These are phyloP conservation scores for Caenorhabditis angaria DNA, from an alignment of 2,888 invertebrate species.

Conservation along the genomic window DNA sequence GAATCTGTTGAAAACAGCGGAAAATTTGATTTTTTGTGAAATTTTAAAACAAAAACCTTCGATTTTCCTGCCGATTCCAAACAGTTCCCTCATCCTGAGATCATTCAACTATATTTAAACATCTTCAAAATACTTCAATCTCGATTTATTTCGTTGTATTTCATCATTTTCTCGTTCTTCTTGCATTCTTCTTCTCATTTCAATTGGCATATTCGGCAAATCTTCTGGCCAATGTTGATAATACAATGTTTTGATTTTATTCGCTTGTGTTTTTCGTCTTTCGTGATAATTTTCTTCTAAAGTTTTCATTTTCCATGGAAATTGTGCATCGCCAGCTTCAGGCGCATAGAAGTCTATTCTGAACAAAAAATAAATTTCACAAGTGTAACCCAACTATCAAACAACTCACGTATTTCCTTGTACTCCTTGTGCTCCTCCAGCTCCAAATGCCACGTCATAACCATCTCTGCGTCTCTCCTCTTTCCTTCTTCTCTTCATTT, in stretches of 20 bases:
- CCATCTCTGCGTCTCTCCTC: constrained; percentile 23
- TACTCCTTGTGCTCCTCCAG: constrained; percentile 8
- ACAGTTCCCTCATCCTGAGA: background rate
- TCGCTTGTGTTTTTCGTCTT: constrained; percentile 22
- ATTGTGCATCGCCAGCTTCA: constrained; percentile 41
- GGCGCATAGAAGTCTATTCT: constrained; percentile 55
- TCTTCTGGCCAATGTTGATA: constrained; percentile 49
- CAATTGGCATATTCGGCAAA: constrained; percentile 43
- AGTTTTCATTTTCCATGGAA: constrained; percentile 55
- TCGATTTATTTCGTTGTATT: constrained; percentile 19
- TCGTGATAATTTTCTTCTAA: constrained; percentile 19
- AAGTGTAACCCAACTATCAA: background rate
- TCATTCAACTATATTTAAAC: constrained; percentile 12
- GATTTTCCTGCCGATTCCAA: background rate
- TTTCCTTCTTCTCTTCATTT: constrained; percentile 40
- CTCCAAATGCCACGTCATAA: constrained; percentile 21
- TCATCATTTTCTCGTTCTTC: constrained; percentile 32
- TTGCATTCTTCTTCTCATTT: constrained; percentile 43
- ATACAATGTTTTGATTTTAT: constrained; percentile 45
- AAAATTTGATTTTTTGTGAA: too few species aligned
- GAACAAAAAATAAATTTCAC: constrained; percentile 8
- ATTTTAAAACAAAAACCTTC: background rate
- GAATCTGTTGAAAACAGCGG: too few species aligned
- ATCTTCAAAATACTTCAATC: constrained; percentile 6
- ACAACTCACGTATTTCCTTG: constrained; percentile 22